These are phyloP conservation scores for Cacatua alba DNA, from an alignment of 2,113 vertebrate genomes.

Conservation along the genomic window DNA sequence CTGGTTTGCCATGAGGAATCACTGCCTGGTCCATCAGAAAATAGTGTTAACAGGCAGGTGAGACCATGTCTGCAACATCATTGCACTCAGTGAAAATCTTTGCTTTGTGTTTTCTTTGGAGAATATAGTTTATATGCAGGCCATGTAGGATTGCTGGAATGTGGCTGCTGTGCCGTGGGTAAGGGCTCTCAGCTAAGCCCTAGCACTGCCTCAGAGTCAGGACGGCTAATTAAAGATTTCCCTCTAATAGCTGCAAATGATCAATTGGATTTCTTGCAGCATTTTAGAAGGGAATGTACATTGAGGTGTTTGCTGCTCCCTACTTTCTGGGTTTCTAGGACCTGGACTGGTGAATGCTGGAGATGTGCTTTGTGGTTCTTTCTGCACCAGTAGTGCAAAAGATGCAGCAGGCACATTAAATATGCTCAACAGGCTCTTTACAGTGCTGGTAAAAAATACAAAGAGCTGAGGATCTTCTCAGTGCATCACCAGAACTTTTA, in stretches of 20 bases:
- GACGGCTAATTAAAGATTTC: neutral
- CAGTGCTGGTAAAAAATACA: neutral
- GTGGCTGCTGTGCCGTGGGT: neutral
- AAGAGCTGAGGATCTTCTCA: neutral
- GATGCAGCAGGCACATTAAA: neutral
- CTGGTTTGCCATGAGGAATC: neutral
- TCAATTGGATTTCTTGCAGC: neutral
- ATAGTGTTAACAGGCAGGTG: neutral
- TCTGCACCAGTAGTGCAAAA: neutral
- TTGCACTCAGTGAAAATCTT: neutral
- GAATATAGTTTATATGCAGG: neutral
- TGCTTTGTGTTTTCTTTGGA: neutral
- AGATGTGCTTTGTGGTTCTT: neutral
- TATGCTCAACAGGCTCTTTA: neutral
- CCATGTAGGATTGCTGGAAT: neutral
- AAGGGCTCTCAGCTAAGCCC: neutral
- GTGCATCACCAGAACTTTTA: neutral
- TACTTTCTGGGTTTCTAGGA: neutral
- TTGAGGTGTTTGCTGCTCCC: fast-evolving
- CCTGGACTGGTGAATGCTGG: neutral
- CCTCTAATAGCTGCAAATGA: neutral
- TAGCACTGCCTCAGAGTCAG: neutral
- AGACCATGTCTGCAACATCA: neutral
- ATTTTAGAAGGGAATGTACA: neutral
- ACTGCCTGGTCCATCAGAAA: neutral